These are phyloP conservation scores for Ctenochaetus hawaiiensis DNA, from an alignment of 2,797 vertebrate genomes.

Conservation along the genomic window DNA sequence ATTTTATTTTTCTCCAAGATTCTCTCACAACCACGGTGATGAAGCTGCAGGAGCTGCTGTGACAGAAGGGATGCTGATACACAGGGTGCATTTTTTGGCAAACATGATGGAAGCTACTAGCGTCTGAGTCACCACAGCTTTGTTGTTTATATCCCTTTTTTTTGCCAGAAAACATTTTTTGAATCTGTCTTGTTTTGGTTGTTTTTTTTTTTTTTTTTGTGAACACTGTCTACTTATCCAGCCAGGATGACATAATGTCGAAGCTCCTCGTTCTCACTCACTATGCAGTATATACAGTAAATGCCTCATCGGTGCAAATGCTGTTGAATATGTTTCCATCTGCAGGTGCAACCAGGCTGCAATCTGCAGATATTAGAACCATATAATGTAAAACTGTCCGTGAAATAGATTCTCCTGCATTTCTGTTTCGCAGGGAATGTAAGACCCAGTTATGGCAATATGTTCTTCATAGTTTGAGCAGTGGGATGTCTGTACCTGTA, in stretches of 20 bases:
- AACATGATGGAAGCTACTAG: constrained; percentile 14
- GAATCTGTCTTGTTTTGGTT: background rate
- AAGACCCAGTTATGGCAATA: background rate
- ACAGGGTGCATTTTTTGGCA: constrained; percentile 13
- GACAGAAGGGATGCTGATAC: constrained; percentile 26
- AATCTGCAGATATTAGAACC: background rate
- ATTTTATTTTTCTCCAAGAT: background rate
- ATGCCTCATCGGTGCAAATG: background rate
- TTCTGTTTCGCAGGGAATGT: background rate
- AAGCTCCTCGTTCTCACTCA: background rate
- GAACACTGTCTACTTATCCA: background rate
- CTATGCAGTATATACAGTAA: no score
- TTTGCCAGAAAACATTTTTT: background rate
- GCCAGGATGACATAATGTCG: background rate
- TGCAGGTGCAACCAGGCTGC: background rate
- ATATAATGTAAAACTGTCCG: background rate
- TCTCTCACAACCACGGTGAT: constrained; percentile 14
- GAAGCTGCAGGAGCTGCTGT: constrained; percentile 10
- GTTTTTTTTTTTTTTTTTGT: background rate
- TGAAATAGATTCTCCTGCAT: background rate
- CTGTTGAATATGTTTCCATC: background rate
- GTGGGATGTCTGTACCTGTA: background rate
- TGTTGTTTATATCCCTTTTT: background rate
- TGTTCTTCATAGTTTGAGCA: background rate
- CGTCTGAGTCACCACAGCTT: background rate